phyloP scores from a whole-genome alignment of 2,797 vertebrate genomes.

The Myotis myotis region DNA sequence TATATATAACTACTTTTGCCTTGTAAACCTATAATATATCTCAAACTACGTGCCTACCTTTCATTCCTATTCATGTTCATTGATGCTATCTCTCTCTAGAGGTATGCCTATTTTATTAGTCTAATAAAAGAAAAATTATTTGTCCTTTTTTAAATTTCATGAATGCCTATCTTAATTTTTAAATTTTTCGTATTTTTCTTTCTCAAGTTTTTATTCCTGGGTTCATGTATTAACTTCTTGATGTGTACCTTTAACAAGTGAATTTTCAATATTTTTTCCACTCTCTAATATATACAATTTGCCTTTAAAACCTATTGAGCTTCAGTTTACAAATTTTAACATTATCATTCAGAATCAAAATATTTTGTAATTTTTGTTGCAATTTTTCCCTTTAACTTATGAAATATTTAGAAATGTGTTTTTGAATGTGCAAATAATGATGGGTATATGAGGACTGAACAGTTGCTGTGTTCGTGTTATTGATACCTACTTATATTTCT shows the following conservation, averaged over 20 bases:
- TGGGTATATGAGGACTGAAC: not conserved
- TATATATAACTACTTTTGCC: not conserved
- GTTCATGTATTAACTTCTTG: not conserved
- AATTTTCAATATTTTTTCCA: not conserved
- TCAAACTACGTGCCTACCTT: not conserved
- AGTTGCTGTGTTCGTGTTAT: not conserved
- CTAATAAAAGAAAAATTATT: not conserved
- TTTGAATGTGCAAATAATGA: not conserved
- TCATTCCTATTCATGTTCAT: not conserved
- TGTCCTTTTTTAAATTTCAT: conserved; percentile 19
- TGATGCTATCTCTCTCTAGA: not conserved
- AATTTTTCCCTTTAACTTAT: not conserved
- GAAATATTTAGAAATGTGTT: not conserved
- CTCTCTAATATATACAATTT: not conserved
- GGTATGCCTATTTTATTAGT: not conserved
- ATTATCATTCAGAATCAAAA: not conserved
- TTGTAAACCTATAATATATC: not conserved
- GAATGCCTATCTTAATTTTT: not conserved
- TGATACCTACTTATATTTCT: not conserved
- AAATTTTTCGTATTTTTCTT: not conserved
- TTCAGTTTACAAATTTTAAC: not conserved
- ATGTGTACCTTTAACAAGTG: not conserved
- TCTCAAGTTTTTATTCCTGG: not conserved
- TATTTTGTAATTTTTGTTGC: conserved; percentile 14
- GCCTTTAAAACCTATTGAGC: not conserved